Evolutionary conservation across 1,140 invertebrate species (phyloP).

Genomic region (Platyscapa corneri): DNA sequence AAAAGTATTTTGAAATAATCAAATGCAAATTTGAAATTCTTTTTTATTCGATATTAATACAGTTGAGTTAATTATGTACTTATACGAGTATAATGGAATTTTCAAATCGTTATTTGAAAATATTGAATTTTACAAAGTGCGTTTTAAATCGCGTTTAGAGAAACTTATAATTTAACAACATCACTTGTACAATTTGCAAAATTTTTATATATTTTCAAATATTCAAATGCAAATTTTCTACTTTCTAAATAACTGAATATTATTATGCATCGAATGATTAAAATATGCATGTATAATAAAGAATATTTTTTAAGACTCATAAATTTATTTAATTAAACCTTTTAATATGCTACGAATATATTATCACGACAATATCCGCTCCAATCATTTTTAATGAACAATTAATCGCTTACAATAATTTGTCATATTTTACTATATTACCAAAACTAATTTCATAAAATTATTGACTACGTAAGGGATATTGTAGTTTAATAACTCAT

Average conservation of each 20-base stretch:
- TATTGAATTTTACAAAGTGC: neutral
- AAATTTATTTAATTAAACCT: neutral
- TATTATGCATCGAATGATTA: neutral
- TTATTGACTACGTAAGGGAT: neutral
- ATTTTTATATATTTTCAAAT: neutral
- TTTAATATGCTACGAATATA: neutral
- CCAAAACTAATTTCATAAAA: neutral
- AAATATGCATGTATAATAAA: constrained; percentile 11
- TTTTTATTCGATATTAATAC: too few relatives aligned
- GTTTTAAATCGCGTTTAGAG: neutral
- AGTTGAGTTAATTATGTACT: neutral
- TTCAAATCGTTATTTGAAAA: neutral
- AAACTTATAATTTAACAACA: neutral
- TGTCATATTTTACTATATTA: neutral
- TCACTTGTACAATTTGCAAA: neutral
- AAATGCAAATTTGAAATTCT: too few relatives aligned
- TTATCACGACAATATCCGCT: neutral
- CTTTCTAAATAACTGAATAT: constrained; percentile 19
- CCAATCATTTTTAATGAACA: neutral
- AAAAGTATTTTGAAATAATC: too few relatives aligned
- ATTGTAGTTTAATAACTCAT: neutral
- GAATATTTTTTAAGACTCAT: neutral
- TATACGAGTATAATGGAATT: neutral
- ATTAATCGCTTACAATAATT: neutral
- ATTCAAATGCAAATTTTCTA: constrained; percentile 16